A percentile compares a stretch with the other conserved stretches of the same genome.
phyloP scores from a whole-genome alignment of 2,113 vertebrate genomes.

The Ardeotis arabs region DNA sequence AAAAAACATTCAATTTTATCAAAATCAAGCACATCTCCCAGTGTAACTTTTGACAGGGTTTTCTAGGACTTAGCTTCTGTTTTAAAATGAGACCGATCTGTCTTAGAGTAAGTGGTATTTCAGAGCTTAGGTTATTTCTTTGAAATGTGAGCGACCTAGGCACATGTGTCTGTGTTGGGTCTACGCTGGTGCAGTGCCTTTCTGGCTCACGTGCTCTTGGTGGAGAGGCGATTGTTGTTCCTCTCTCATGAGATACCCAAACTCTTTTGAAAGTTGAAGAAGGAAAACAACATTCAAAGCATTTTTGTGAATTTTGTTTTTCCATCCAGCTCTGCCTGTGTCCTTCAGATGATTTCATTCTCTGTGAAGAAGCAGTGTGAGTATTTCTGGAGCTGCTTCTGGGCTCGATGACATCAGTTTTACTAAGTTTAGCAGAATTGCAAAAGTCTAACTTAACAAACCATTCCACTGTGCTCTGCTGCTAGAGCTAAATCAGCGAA shows the following conservation, averaged over 20 bases:
- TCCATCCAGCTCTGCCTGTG: neutral
- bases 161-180: fast-evolving
- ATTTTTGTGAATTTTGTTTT: neutral
- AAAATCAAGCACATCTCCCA: neutral
- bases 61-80: neutral
- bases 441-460: constrained; percentile 32
- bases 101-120: neutral
- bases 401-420: constrained; percentile 16
- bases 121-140: neutral
- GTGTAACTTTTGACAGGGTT: neutral
- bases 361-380: neutral
- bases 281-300: neutral
- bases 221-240: neutral
- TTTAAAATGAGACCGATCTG: neutral
- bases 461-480: neutral
- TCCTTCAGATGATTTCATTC: constrained; percentile 2
- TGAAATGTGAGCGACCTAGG: neutral
- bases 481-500: neutral
- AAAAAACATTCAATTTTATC: neutral
- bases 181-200: neutral
- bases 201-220: neutral
- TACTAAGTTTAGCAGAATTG: constrained; percentile 34
- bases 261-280: neutral
- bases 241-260: neutral
- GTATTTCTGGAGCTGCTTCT: constrained; percentile 26